Evolutionary conservation across 2,797 vertebrate species (phyloP), one percentile per base, ranked within the genome.

Genomic region (Mustela erminea): DNA sequence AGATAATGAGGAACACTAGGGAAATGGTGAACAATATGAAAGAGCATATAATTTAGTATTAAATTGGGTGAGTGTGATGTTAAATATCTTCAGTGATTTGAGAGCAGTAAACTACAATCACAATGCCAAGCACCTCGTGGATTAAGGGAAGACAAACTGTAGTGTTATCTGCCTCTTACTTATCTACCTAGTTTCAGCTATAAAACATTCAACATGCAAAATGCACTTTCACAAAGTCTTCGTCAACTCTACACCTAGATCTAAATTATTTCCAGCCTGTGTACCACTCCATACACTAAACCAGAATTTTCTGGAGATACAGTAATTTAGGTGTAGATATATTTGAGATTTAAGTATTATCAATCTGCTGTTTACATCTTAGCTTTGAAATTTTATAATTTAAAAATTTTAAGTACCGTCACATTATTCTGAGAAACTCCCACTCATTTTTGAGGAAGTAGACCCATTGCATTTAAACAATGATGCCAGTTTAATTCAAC

Each of bases 171-270:
- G n/a, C 29, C 41, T 81, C 58, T 90, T 87, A 89, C 56, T 64
- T 68, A 66, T 62, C 72, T 68, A 68, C 41, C 56, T 27, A 64
- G 13, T 81, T 29, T 18, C 56, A 77, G 38, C 35, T 62, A 49
- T 17, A 78, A 95, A 85, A 70, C 46, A 70, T 89, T 83, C 80
- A 85, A 89, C 54, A 62, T 46, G 46, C 54, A 81, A 90, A 77
- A 75, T 2, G 18, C 18, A 86, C 27, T 29, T 21, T 84, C 41
- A 60, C 32, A 20, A 84, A 87, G 25, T 8, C 15, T 43, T 38
- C 10, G 7, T 32, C 17, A 70, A 66, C 5, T 89, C 38, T 54
- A 66, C 81, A 15, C 20, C 56, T 90, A 23, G 9, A 43, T 41
- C 21, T 64, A 54, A 75, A 70, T 46, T 49, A 58, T 49, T 43